Base-by-base conservation (phyloP, 2,113 vertebrate species). In the Arizona elegans region DNA sequence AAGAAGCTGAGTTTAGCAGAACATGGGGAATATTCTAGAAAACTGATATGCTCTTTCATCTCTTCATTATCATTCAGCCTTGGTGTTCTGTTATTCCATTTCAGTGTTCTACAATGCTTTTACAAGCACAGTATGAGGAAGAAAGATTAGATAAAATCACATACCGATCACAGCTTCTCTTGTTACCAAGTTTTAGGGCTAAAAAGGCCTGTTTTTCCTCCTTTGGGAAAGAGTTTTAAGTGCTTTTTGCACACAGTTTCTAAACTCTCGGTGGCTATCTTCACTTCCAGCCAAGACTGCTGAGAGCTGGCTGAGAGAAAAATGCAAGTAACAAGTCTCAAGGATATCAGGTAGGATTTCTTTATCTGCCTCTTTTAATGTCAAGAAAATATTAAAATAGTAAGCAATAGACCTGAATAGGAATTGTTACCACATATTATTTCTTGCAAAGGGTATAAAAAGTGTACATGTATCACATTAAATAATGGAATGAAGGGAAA, bases 121-220 rank as follows among this genome's bases (percentile, higher is more conserved):
- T 33, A 47, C 38, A 15, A 10, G 1, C 9, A 93, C 90, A 43
- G 4, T 86, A 26, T 86, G 43, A 94, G 29, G n/a, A 8, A 92
- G 21, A 93, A 95, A 93, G 86, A 92, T 65, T 62, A 92, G 47
- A n/a, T 92, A 86, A 94, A 89, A 54, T 56, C 87, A 6, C 17
- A 54, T 56, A 55, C 3, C 33, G n/a, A n/a, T 90, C 43, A 24
- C 10, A 92, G 89, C 86, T 93, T n/a, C 86, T 17, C 0, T 47
- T 88, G 38, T 94, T 92, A 1, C 0, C 54, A 93, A 4, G 23
- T n/a, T 81, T 65, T 90, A 93, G 26, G 15, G 24, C 5, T 43
- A 86, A 62, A 95, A 95, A 21, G 29, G 1, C 8, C 58, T 88
- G 47, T 10, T 55, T 70, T 87, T 91, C 50, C 1, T 23, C 87